Evolutionary conservation across 2,888 invertebrate genomes (phyloP).

Genomic region (Therioaphis trifolii): DNA sequence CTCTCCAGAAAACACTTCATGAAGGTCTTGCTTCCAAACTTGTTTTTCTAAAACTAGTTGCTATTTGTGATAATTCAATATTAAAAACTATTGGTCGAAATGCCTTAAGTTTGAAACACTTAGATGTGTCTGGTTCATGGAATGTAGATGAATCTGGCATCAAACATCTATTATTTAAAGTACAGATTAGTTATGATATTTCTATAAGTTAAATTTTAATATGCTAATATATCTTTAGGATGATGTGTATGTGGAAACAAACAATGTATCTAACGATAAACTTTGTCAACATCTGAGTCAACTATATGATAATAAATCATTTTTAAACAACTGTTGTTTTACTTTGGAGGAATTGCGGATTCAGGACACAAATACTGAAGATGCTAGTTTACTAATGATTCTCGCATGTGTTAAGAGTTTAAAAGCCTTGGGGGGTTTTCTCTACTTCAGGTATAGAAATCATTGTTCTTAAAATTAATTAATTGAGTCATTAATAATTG

Average conservation of each 20-base stretch:
- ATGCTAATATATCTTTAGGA: constrained; percentile 19
- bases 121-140: constrained; percentile 68
- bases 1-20: constrained; percentile 64
- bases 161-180: constrained; percentile 66
- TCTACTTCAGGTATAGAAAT: constrained; percentile 67
- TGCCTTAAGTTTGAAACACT: constrained; percentile 66
- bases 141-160: constrained; percentile 67
- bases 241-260: constrained; percentile 25
- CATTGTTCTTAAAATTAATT: neutral
- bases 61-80: constrained; percentile 67
- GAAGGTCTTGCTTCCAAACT: constrained; percentile 67
- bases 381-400: constrained; percentile 66
- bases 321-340: constrained; percentile 66
- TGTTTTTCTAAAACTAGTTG: constrained; percentile 66
- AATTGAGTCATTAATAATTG: neutral
- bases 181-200: constrained; percentile 45
- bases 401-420: constrained; percentile 67
- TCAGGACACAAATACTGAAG: constrained; percentile 68
- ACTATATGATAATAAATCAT: constrained; percentile 31
- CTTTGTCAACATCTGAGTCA: constrained; percentile 35
- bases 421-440: constrained; percentile 67
- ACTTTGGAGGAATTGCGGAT: constrained; percentile 67
- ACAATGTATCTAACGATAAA: constrained; percentile 28
- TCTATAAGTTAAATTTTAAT: neutral
- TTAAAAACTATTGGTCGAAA: constrained; percentile 66